A percentile compares a stretch with the other conserved stretches of the same genome.
Conservation (phyloP, 2,888 invertebrate species). For the Agrotis segetum region DNA sequence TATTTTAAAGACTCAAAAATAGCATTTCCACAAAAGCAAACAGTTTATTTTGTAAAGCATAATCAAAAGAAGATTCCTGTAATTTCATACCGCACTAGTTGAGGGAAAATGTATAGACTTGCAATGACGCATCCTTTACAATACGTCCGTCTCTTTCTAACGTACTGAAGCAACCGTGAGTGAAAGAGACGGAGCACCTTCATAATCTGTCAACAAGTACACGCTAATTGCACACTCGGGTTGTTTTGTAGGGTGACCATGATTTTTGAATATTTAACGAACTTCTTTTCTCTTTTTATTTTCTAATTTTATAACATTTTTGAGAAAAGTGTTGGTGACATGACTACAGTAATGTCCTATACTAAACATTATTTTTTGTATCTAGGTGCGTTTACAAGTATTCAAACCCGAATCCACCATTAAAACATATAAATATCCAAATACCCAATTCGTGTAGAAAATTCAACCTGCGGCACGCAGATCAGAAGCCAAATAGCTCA, state of each 20-base stretch:
- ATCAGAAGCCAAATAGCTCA: too few relatives aligned
- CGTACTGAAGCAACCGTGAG: constrained; percentile 31
- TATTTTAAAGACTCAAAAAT: constrained; percentile 1
- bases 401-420: too few relatives aligned
- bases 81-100: constrained; percentile 53
- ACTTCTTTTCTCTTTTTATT: background rate
- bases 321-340: too few relatives aligned
- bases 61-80: constrained; percentile 51
- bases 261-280: constrained; percentile 2
- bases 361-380: too few relatives aligned
- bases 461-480: too few relatives aligned
- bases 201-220: constrained; percentile 83
- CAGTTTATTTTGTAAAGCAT: constrained; percentile 42
- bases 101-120: constrained; percentile 53
- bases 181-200: constrained; percentile 65
- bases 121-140: constrained; percentile 72
- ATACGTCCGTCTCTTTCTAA: constrained; percentile 64
- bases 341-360: too few relatives aligned
- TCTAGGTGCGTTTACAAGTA: too few relatives aligned
- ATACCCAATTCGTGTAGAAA: too few relatives aligned
- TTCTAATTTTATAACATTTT: background rate
- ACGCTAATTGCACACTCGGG: constrained; percentile 82
- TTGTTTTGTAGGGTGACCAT: constrained; percentile 63
- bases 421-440: too few relatives aligned
- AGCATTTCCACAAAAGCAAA: background rate